These are phyloP conservation scores for Calameuta pallipes DNA, from an alignment of 2,888 invertebrate genomes.

Conservation along the genomic window DNA sequence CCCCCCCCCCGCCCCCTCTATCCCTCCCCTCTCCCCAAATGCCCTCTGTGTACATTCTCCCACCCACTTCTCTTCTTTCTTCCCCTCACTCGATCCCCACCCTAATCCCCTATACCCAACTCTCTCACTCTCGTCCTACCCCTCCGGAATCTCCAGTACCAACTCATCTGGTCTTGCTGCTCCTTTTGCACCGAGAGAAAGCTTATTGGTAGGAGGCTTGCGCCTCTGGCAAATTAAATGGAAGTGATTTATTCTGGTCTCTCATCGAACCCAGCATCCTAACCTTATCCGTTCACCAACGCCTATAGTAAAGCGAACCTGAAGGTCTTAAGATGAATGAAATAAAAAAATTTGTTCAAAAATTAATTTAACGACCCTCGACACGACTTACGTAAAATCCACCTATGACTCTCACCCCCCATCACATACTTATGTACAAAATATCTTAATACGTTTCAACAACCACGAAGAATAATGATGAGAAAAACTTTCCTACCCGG, in stretches of 20 bases:
- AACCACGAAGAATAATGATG: neutral
- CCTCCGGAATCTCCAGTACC: conserved; percentile 4
- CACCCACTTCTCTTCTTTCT: neutral
- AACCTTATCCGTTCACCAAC: neutral
- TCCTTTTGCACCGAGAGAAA: conserved; percentile 20
- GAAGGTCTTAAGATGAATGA: neutral
- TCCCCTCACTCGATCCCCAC: conserved; percentile 1
- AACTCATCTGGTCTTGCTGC: conserved; percentile 9
- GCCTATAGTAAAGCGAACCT: neutral
- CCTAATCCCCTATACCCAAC: neutral
- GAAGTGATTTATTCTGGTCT: conserved; percentile 30
- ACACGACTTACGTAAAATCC: conserved; percentile 22
- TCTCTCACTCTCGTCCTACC: neutral
- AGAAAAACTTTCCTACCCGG: neutral
- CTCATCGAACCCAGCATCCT: conserved; percentile 9
- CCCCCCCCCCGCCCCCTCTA: conserved; percentile 1
- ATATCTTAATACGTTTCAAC: neutral
- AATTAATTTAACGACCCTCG: conserved; percentile 26
- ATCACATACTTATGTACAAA: conserved; percentile 8
- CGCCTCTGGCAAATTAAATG: conserved; percentile 32
- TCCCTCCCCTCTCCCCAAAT: no score
- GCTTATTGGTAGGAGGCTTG: conserved; percentile 29
- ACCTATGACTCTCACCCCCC: conserved; percentile 6
- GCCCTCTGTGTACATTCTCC: neutral
- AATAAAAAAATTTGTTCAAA: conserved; percentile 18